phyloP scores from a whole-genome alignment of 2,888 invertebrate genomes.

The Andrena marginata region DNA sequence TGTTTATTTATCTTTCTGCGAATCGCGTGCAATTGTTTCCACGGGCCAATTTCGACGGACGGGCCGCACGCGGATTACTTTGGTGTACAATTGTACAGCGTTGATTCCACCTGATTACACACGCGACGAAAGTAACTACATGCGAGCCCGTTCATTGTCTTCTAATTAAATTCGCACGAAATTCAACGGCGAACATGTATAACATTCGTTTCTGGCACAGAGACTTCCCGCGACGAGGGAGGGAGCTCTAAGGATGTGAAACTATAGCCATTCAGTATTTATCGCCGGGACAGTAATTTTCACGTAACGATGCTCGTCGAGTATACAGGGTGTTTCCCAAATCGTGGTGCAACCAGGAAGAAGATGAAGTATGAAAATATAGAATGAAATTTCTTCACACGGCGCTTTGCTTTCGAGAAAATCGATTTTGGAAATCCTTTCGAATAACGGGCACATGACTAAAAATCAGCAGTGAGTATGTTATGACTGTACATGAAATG shows the following conservation, averaged over 20 bases:
- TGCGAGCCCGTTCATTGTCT: slow-evolving; percentile 22
- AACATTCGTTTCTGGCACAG: slow-evolving; percentile 24
- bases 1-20: background rate
- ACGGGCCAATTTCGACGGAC: slow-evolving; percentile 6
- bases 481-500: too few species aligned
- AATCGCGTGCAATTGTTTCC: background rate
- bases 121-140: slow-evolving; percentile 10
- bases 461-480: too few species aligned
- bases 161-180: slow-evolving; percentile 35
- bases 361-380: too few species aligned
- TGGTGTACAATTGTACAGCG: background rate
- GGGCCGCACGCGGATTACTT: background rate
- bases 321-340: background rate
- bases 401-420: too few species aligned
- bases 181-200: background rate
- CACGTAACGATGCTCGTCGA: slow-evolving; percentile 39
- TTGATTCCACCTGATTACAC: background rate
- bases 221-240: background rate
- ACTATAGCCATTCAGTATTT: slow-evolving; percentile 35
- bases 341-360: too few species aligned
- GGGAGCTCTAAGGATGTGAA: slow-evolving; percentile 42
- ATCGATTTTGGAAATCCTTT: too few species aligned
- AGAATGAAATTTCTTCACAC: too few species aligned
- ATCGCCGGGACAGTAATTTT: slow-evolving; percentile 51
- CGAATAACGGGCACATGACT: too few species aligned